A percentile compares a stretch with the other conserved stretches of the same genome.
Conservation (phyloP, 1,140 invertebrate genomes). For the Leptestheria dahalacensis region DNA sequence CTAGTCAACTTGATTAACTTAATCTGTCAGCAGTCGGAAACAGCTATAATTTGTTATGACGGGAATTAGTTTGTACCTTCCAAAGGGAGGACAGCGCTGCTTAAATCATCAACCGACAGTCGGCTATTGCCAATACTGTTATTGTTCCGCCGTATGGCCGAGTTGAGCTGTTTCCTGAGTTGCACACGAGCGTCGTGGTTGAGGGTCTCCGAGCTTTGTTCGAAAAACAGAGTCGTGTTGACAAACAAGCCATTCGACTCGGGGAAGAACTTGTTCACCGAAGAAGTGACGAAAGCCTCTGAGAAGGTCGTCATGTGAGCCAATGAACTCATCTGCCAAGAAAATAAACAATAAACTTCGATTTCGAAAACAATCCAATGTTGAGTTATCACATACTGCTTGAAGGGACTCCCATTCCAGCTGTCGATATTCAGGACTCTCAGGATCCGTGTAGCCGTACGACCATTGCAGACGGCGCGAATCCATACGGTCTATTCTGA, state of each 20-base stretch:
- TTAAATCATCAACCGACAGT: slow-evolving; percentile 60
- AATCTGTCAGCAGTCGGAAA: too few species aligned
- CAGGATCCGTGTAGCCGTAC: slow-evolving; percentile 48
- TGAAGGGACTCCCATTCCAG: slow-evolving; percentile 64
- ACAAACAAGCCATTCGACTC: slow-evolving; percentile 45
- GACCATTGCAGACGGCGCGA: slow-evolving; percentile 58
- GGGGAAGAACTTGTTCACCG: slow-evolving; percentile 64
- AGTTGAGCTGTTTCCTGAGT: slow-evolving; percentile 65
- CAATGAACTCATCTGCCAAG: slow-evolving; percentile 61
- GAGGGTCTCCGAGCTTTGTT: slow-evolving; percentile 52
- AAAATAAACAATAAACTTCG: slow-evolving; percentile 2
- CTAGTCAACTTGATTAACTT: too few species aligned
- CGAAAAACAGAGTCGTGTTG: slow-evolving; percentile 60
- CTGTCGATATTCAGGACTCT: slow-evolving; percentile 63
- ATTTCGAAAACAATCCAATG: background rate
- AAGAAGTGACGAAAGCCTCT: slow-evolving; percentile 62
- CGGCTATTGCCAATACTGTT: slow-evolving; percentile 75
- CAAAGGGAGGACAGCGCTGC: slow-evolving; percentile 53
- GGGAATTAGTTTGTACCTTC: slow-evolving; percentile 31
- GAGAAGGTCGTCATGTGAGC: slow-evolving; percentile 80
- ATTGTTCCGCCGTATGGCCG: slow-evolving; percentile 58
- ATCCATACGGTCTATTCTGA: slow-evolving; percentile 66
- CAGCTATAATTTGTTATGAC: background rate
- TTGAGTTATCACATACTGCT: slow-evolving; percentile 41
- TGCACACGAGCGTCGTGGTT: slow-evolving; percentile 43